phyloP scores from a whole-genome alignment of 2,113 vertebrate genomes.

The Triplophysa siluroides region DNA sequence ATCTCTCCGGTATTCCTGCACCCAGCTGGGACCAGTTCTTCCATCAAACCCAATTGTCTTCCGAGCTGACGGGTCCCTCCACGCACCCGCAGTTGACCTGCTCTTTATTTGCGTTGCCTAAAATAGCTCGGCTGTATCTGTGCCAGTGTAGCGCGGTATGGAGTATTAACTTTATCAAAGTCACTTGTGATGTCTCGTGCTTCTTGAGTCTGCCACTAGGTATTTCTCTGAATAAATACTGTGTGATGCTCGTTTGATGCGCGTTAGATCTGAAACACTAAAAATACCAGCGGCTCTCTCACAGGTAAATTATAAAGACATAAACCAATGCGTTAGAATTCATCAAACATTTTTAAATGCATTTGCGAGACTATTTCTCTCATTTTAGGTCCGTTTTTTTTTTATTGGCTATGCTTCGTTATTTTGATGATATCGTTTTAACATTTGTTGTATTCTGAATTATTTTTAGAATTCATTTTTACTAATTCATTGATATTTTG shows the following conservation, averaged over 20 bases:
- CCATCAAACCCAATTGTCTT: slow-evolving; percentile 52
- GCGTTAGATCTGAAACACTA: neutral
- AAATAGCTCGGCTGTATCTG: slow-evolving; percentile 41
- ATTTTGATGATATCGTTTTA: too few relatives aligned
- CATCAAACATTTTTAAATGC: neutral
- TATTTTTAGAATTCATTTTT: too few relatives aligned
- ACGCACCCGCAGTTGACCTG: slow-evolving; percentile 45
- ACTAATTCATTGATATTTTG: neutral
- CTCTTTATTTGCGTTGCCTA: slow-evolving; percentile 41
- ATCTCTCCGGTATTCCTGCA: slow-evolving; percentile 27
- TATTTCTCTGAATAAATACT: neutral
- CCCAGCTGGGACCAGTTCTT: slow-evolving; percentile 52
- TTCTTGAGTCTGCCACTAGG: neutral
- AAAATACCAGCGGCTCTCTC: slow-evolving; percentile 12
- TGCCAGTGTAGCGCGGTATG: slow-evolving; percentile 6
- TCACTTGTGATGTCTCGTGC: neutral
- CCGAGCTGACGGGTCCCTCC: slow-evolving; percentile 43
- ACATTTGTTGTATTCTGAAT: too few relatives aligned
- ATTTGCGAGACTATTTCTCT: too few relatives aligned
- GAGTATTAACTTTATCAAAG: slow-evolving; percentile 15
- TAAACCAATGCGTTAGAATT: neutral
- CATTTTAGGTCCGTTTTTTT: neutral
- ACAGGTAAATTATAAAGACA: neutral
- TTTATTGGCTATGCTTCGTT: too few relatives aligned
- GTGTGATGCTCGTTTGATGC: slow-evolving; percentile 26